Evolutionary conservation across 2,888 invertebrate species (phyloP).

Genomic region (Epicampocera succincta): DNA sequence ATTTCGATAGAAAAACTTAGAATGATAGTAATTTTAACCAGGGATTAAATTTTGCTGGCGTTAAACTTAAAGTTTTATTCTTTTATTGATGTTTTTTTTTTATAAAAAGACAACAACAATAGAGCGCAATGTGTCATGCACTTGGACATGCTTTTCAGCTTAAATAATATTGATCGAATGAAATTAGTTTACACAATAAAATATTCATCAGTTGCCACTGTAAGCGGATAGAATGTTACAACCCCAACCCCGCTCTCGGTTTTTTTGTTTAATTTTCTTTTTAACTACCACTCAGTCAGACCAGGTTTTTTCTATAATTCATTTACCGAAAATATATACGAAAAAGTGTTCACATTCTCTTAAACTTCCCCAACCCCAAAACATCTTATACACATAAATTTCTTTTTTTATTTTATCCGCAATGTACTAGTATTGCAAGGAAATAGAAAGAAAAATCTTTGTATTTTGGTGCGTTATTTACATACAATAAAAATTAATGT

Average conservation of each 20-base stretch:
- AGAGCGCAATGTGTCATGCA: conserved; percentile 1
- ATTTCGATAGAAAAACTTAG: not conserved
- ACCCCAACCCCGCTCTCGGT: no score
- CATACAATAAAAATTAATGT: conserved; percentile 78
- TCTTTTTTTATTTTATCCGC: conserved; percentile 9
- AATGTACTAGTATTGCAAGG: conserved; percentile 40
- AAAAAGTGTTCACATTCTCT: conserved; percentile 62
- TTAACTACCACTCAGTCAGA: conserved; percentile 49
- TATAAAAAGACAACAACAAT: no score
- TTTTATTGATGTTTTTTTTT: not conserved
- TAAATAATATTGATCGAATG: conserved; percentile 59
- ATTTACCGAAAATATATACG: conserved; percentile 56
- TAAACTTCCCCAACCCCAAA: not conserved
- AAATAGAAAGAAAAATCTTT: conserved; percentile 47
- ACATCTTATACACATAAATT: not conserved
- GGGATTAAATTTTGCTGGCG: no score
- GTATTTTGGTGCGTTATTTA: conserved; percentile 74
- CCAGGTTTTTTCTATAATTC: conserved; percentile 27
- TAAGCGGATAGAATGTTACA: not conserved
- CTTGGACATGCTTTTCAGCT: conserved; percentile 50
- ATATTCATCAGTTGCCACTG: not conserved
- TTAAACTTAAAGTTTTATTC: no score
- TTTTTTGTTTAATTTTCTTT: not conserved
- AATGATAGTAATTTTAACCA: no score
- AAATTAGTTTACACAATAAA: conserved; percentile 45